Evolutionary conservation across 2,113 vertebrate species (phyloP).

Genomic region (Campylomormyrus tamandua): DNA sequence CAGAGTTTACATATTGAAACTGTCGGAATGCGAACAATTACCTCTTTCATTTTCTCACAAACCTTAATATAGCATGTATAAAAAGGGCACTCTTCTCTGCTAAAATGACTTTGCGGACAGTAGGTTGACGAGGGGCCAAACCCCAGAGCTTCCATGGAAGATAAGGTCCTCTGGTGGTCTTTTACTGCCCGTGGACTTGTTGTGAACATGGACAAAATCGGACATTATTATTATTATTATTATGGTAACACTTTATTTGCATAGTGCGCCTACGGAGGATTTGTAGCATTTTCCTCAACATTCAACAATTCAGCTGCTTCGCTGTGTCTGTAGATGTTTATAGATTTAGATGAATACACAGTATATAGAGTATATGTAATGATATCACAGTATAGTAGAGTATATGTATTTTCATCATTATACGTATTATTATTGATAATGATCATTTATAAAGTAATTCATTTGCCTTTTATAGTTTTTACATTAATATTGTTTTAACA

Average conservation of each 20-base stretch:
- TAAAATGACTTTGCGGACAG: slow-evolving; percentile 41
- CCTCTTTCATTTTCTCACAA: slow-evolving; percentile 78
- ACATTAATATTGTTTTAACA: neutral
- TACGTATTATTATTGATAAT: neutral
- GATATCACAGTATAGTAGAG: too few species aligned
- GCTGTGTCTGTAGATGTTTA: neutral
- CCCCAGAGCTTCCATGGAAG: slow-evolving; percentile 29
- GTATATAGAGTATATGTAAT: neutral
- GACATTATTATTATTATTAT: neutral
- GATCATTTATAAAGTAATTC: neutral
- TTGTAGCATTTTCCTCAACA: neutral
- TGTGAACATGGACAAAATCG: neutral
- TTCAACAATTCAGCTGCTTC: neutral
- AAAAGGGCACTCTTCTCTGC: slow-evolving; percentile 53
- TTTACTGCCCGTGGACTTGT: slow-evolving; percentile 27
- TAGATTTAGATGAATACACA: neutral
- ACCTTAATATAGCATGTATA: slow-evolving; percentile 64
- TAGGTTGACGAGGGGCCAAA: slow-evolving; percentile 22
- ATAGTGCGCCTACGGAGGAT: neutral
- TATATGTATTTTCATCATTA: neutral
- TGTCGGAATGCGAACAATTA: slow-evolving; percentile 85
- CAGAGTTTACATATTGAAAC: slow-evolving; percentile 80
- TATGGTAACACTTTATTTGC: neutral
- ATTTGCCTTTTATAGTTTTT: neutral
- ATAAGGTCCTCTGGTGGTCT: slow-evolving; percentile 28